Percentiles rank a stretch among this genome's conserved stretches.
Evolutionary conservation across 1,140 invertebrate species (phyloP).

Genomic region (Mercenaria mercenaria): DNA sequence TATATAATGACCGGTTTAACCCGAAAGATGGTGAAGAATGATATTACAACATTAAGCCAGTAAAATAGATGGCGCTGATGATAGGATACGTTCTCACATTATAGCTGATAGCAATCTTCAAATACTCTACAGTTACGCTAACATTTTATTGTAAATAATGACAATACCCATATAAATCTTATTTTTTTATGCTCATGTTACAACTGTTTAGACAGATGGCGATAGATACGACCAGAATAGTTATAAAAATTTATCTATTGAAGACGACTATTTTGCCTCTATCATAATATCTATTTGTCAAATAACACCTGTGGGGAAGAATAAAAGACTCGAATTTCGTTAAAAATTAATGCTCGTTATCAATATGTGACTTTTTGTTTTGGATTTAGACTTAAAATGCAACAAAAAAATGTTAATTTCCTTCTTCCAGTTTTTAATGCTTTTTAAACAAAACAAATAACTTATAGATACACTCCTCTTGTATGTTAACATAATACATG

Average conservation of each 20-base stretch:
- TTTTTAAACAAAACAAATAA: too few relatives aligned
- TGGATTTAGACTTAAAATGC: too few relatives aligned
- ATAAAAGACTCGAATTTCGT: not conserved
- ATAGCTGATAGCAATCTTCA: constrained; percentile 49
- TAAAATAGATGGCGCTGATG: constrained; percentile 26
- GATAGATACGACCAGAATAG: constrained; percentile 8
- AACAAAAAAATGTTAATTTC: too few relatives aligned
- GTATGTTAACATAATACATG: too few relatives aligned
- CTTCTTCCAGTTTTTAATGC: too few relatives aligned
- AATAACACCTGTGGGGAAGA: not conserved
- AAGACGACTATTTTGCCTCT: not conserved
- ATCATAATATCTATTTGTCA: constrained; percentile 12
- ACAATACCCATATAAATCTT: constrained; percentile 1
- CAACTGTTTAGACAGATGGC: not conserved
- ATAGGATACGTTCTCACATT: constrained; percentile 12
- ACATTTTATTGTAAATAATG: constrained; percentile 50
- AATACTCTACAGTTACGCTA: constrained; percentile 35
- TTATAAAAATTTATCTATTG: not conserved
- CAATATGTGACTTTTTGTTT: too few relatives aligned
- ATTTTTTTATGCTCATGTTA: constrained; percentile 2
- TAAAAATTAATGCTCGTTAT: not conserved
- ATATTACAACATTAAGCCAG: constrained; percentile 33
- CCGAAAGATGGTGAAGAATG: not conserved
- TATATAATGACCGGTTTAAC: constrained; percentile 26
- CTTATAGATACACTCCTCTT: too few relatives aligned